phyloP scores from a whole-genome alignment of 92 coral and sea anemone species.

The Epizoanthus fatuus region DNA sequence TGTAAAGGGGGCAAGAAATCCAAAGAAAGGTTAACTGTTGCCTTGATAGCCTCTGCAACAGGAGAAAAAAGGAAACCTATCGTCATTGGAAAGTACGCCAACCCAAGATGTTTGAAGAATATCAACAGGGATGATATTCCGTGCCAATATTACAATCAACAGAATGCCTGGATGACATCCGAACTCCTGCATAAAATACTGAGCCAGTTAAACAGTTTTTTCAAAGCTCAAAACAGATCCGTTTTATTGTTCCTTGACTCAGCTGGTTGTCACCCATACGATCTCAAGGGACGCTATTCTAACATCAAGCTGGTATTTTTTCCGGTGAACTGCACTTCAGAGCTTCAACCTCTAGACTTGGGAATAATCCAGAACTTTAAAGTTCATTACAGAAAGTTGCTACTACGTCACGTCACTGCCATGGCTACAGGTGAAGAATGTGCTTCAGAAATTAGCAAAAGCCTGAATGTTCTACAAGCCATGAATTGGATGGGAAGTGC shows the following conservation, averaged over 20 bases:
- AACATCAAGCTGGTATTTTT: slow-evolving; percentile 51
- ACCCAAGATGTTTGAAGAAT: slow-evolving; percentile 30
- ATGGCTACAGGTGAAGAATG: slow-evolving; percentile 27
- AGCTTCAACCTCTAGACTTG: slow-evolving; percentile 48
- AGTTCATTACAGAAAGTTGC: slow-evolving; percentile 31
- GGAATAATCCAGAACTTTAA: slow-evolving; percentile 49
- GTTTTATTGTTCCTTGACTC: slow-evolving; percentile 52
- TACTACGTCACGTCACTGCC: slow-evolving; percentile 44
- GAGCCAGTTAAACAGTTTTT: slow-evolving; percentile 46
- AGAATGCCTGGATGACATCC: background rate
- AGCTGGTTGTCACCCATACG: slow-evolving; percentile 52
- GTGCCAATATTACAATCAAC: background rate
- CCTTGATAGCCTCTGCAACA: slow-evolving; percentile 53
- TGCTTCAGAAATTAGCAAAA: slow-evolving; percentile 37
- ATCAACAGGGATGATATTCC: background rate
- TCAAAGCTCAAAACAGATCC: slow-evolving; percentile 34
- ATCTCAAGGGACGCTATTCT: slow-evolving; percentile 20
- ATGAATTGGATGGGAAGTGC: slow-evolving; percentile 36
- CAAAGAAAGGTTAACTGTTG: slow-evolving; percentile 58
- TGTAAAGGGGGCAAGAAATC: slow-evolving; percentile 59
- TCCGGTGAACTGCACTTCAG: slow-evolving; percentile 46
- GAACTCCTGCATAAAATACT: slow-evolving; percentile 7
- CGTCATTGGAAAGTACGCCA: slow-evolving; percentile 51
- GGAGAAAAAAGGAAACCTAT: slow-evolving; percentile 54
- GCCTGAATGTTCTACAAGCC: slow-evolving; percentile 47